Conservation (phyloP, 2,888 invertebrate species). For the Sussaba pulchella region DNA sequence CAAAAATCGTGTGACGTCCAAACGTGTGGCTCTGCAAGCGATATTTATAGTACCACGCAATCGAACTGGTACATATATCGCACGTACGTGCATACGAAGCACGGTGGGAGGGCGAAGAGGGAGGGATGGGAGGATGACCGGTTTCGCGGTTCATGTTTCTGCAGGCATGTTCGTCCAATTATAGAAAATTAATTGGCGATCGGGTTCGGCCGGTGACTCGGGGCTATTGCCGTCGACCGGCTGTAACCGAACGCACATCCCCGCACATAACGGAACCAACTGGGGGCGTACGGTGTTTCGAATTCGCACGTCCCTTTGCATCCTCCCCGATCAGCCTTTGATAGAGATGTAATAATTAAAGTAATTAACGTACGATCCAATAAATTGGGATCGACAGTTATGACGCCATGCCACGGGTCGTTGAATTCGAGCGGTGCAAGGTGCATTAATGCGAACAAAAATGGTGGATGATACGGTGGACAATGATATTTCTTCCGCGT, state of each 20-base stretch:
- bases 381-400: slow-evolving; percentile 72
- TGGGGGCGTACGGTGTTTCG: slow-evolving; percentile 8
- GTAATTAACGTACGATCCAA: slow-evolving; percentile 81
- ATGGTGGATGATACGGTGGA: slow-evolving; percentile 13
- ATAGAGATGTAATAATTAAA: slow-evolving; percentile 82
- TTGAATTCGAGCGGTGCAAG: slow-evolving; percentile 35
- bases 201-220: slow-evolving; percentile 55
- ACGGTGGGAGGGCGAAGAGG: slow-evolving; percentile 14
- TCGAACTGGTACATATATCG: slow-evolving; percentile 48
- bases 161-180: slow-evolving; percentile 81
- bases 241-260: slow-evolving; percentile 45
- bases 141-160: slow-evolving; percentile 60
- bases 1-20: slow-evolving; percentile 5
- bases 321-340: slow-evolving; percentile 80
- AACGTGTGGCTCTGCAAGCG: slow-evolving; percentile 5
- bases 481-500: slow-evolving; percentile 3
- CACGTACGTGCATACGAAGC: slow-evolving; percentile 24
- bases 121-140: slow-evolving; percentile 49
- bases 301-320: slow-evolving; percentile 53
- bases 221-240: slow-evolving; percentile 42
- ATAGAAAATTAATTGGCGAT: slow-evolving; percentile 84
- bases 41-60: slow-evolving; percentile 27
- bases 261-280: too few species aligned
- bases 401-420: not conserved
- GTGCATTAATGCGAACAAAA: slow-evolving; percentile 41